Conservation (phyloP, 2,113 vertebrate genomes). For the Anoura caudifer region DNA sequence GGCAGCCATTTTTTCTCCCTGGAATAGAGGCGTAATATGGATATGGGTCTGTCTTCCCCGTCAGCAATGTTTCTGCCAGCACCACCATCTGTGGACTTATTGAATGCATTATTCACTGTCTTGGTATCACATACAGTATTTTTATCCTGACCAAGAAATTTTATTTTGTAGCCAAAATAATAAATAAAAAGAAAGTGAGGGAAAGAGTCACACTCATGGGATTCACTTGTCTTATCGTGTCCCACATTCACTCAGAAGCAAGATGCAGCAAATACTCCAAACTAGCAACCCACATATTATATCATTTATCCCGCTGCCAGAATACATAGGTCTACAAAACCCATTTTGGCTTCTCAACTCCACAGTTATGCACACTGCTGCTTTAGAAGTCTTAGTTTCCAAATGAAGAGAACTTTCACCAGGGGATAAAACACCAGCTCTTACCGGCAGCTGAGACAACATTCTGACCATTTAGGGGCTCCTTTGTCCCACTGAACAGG, state of each 20-base stretch:
- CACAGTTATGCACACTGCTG: background rate
- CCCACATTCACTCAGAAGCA: background rate
- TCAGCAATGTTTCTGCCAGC: constrained; percentile 51
- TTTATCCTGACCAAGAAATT: constrained; percentile 57
- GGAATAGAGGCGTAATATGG: constrained; percentile 49
- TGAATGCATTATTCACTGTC: constrained; percentile 70
- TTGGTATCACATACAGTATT: constrained; percentile 58
- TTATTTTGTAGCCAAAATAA: constrained; percentile 50
- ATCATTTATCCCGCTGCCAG: background rate
- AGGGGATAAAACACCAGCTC: background rate
- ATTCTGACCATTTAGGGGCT: background rate
- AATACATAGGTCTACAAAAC: background rate
- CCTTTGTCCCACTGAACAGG: background rate
- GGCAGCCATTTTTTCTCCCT: constrained; percentile 44
- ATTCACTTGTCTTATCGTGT: constrained; percentile 6
- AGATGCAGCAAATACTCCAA: background rate
- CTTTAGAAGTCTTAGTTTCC: background rate
- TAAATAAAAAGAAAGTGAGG: constrained; percentile 11
- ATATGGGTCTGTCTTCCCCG: constrained; percentile 41
- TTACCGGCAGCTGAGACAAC: background rate
- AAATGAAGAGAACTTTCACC: background rate
- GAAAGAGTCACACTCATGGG: background rate
- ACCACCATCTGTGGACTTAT: constrained; percentile 67
- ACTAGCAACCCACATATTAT: background rate
- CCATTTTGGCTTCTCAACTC: background rate